These are phyloP conservation scores for Eulemur mongoz DNA, from an alignment of 2,797 vertebrate species.

Conservation along the genomic window DNA sequence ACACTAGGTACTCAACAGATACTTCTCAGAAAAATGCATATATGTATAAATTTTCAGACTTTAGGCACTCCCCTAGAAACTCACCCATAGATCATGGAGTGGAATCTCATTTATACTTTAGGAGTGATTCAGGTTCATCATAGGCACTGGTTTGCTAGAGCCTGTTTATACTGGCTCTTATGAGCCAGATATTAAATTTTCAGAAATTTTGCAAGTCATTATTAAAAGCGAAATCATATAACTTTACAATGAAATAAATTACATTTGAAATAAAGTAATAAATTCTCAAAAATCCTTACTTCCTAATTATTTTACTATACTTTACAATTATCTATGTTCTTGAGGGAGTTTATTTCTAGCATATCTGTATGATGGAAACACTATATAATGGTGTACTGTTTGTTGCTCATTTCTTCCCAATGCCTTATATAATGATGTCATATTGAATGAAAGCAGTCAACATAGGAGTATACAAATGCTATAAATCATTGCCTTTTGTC, in stretches of 20 bases:
- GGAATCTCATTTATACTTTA: neutral
- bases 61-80: neutral
- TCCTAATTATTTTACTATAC: neutral
- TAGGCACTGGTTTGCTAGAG: neutral
- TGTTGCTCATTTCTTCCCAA: neutral
- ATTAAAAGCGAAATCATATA: neutral
- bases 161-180: neutral
- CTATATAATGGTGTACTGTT: neutral
- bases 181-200: neutral
- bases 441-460: neutral
- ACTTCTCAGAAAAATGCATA: neutral
- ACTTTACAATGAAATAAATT: neutral
- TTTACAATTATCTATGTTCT: neutral
- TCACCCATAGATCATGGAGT: neutral
- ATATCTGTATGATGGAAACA: neutral
- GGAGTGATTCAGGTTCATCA: neutral
- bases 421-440: neutral
- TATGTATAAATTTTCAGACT: neutral
- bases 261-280: neutral
- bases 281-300: neutral
- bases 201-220: neutral
- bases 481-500: neutral
- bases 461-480: neutral
- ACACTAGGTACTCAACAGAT: neutral
- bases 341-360: neutral